phyloP scores from a whole-genome alignment of 2,113 vertebrate species.

The Poecile atricapillus region DNA sequence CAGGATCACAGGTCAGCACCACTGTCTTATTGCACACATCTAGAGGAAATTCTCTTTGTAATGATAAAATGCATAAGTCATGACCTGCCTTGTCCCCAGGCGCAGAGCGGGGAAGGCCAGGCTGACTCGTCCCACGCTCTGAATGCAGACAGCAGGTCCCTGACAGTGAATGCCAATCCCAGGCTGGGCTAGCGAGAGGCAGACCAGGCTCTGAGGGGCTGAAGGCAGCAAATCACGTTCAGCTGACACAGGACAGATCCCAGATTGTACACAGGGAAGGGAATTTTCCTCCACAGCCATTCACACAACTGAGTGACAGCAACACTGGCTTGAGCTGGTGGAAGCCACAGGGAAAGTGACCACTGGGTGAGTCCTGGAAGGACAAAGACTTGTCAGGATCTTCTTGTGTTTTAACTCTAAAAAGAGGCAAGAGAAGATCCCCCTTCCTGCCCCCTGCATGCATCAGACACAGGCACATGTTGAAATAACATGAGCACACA shows the following conservation, averaged over 20 bases:
- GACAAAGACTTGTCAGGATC: neutral
- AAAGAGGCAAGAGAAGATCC: neutral
- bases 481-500: neutral
- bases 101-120: neutral
- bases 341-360: neutral
- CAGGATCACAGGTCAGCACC: constrained; percentile 18
- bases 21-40: neutral
- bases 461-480: fast-evolving
- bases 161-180: neutral
- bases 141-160: neutral
- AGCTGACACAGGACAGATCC: neutral
- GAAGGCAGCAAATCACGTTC: neutral
- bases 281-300: neutral
- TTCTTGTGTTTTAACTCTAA: neutral
- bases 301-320: neutral
- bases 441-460: neutral
- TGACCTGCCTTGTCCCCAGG: neutral
- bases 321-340: neutral
- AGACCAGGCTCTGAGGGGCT: neutral
- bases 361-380: neutral
- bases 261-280: neutral
- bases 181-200: neutral
- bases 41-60: constrained; percentile 20
- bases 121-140: neutral
- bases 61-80: neutral